Percentiles rank a stretch among this genome's conserved stretches.
Conservation (phyloP, 2,888 invertebrate species). For the Sycophila texana region DNA sequence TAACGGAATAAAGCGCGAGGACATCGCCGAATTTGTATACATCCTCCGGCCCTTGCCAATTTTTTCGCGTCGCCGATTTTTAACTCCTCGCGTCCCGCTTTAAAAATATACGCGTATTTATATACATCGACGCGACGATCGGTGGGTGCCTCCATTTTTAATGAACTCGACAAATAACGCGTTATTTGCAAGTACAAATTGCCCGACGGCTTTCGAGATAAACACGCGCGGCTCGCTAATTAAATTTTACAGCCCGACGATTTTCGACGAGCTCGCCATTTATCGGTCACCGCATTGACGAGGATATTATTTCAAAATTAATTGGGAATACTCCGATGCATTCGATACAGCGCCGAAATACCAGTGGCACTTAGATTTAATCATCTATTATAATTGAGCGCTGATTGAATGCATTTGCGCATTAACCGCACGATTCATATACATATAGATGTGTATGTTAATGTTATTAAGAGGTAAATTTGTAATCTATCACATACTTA, state of each 20-base stretch:
- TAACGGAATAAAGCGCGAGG: conserved; percentile 42
- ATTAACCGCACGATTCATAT: too few species aligned
- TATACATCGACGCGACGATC: background rate
- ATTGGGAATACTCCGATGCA: background rate
- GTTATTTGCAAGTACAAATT: conserved; percentile 34
- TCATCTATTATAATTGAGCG: background rate
- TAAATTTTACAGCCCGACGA: conserved; percentile 45
- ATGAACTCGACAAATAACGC: conserved; percentile 44
- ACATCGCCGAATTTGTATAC: background rate
- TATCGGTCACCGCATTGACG: background rate
- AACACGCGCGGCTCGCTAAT: conserved; percentile 10
- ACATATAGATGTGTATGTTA: too few species aligned
- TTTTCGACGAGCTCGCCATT: conserved; percentile 12
- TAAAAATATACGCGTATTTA: background rate
- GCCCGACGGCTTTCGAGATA: conserved; percentile 17
- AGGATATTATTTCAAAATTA: background rate
- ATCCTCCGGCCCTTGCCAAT: conserved; percentile 34
- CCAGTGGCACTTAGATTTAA: background rate
- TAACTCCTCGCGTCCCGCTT: conserved; percentile 10
- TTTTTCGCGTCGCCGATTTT: conserved; percentile 40
- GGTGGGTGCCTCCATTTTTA: conserved; percentile 8
- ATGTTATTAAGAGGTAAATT: too few species aligned
- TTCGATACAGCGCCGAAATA: background rate
- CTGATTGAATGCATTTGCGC: background rate
- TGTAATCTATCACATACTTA: too few species aligned